These are phyloP conservation scores for Riptortus pedestris DNA, from an alignment of 1,140 invertebrate genomes.

Conservation along the genomic window DNA sequence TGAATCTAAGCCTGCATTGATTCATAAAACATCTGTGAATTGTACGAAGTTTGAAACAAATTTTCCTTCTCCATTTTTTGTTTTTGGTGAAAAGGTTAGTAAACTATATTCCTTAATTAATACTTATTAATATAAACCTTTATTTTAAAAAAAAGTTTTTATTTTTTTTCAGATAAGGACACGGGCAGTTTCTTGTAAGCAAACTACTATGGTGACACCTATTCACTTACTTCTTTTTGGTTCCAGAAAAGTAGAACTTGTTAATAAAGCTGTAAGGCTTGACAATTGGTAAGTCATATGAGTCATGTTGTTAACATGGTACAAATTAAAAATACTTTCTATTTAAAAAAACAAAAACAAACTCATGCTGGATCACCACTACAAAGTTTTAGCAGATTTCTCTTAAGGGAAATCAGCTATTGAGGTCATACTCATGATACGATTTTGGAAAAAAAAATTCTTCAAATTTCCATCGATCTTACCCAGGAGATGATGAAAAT, in stretches of 20 bases:
- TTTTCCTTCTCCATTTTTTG: conserved; percentile 91
- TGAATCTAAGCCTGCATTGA: conserved; percentile 84
- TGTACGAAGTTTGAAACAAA: conserved; percentile 72
- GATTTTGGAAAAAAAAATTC: too few relatives aligned
- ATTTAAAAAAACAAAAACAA: neutral
- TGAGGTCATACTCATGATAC: too few relatives aligned
- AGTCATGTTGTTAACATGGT: too few relatives aligned
- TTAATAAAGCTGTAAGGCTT: conserved; percentile 60
- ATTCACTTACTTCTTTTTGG: conserved; percentile 88
- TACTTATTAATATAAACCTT: neutral
- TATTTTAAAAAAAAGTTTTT: neutral
- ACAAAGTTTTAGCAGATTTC: too few relatives aligned
- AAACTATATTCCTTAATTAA: neutral
- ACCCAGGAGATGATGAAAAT: too few relatives aligned
- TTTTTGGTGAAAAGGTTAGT: conserved; percentile 88
- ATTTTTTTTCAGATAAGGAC: conserved; percentile 62
- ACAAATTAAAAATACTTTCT: too few relatives aligned
- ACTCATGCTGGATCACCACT: neutral
- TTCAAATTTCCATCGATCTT: too few relatives aligned
- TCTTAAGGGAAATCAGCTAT: too few relatives aligned
- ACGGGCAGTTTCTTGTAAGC: conserved; percentile 90
- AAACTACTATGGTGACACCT: conserved; percentile 93
- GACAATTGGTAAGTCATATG: conserved; percentile 60
- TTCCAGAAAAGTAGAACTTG: conserved; percentile 57
- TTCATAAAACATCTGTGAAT: conserved; percentile 96